Base-by-base conservation (phyloP, 2,888 invertebrate species). In the Mellilla xanthometata region DNA sequence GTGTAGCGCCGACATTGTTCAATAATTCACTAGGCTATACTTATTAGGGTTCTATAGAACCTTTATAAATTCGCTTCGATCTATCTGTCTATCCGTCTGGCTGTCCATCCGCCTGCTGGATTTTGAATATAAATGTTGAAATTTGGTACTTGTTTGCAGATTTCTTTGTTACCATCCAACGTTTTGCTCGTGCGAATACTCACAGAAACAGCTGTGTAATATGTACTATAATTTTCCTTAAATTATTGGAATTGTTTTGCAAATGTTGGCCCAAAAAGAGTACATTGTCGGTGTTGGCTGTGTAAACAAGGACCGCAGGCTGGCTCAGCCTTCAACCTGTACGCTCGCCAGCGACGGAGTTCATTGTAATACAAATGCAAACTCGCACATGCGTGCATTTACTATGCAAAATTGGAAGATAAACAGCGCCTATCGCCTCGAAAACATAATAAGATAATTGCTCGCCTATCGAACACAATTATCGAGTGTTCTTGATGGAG, bases 401-500 rank as follows among this genome's bases (percentile, higher is more conserved):
- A 60, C n/a, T 60, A 76, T 76, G 72, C 66, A 72, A 76, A 79
- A 75, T 66, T 9, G 53, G 52, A 57, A 68, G 72, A 77, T 77
- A 74, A 75, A 67, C 30, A 30, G 31, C 60, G 61, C 58, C 56
- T 72, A 72, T 72, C 66, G 62, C 58, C 61, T 72, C 63, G 65
- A 74, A 77, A 76, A 75, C 72, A 73, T 74, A 79, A 78, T 77
- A 67, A 76, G 76, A 83, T 81, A 81, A 81, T 76, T 74, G 69
- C 67, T 77, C 72, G 77, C 71, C 72, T 73, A 82, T 80, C 72
- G 65, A 68, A 66, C 70, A 72, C 60, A 71, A 69, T 72, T 72
- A 80, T 79, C 72, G 70, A 57, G 58, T 63, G 86, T 77, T 81
- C 83, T 82, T 84, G 81, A 78, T 84, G 78, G 66, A 78, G 87